These are phyloP conservation scores for Pachypanchax playfairii DNA, from an alignment of 2,113 vertebrate genomes.

Conservation along the genomic window DNA sequence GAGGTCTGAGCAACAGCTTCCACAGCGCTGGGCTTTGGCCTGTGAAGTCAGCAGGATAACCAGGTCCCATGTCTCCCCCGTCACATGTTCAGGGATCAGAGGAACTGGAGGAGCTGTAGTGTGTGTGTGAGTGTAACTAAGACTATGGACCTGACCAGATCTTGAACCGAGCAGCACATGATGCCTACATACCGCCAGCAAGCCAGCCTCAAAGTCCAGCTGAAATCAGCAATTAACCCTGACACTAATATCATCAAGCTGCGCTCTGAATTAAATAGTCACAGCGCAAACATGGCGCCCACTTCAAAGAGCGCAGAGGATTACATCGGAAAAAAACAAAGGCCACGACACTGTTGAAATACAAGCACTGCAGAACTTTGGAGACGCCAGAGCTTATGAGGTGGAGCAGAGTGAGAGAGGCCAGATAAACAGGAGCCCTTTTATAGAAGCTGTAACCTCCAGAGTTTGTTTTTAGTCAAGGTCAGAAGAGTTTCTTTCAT, in stretches of 20 bases:
- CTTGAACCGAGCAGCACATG: conserved; percentile 72
- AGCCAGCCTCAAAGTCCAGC: conserved; percentile 47
- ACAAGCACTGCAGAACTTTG: conserved; percentile 27
- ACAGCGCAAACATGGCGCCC: conserved; percentile 65
- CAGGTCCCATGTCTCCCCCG: conserved; percentile 65
- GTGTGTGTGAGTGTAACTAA: conserved; percentile 54
- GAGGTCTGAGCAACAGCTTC: conserved; percentile 59
- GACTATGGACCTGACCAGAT: conserved; percentile 67
- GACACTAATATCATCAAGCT: conserved; percentile 73
- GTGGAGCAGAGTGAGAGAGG: conserved; percentile 19
- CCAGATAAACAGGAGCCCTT: conserved; percentile 46
- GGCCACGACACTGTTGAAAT: conserved; percentile 62
- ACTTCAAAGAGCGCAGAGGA: conserved; percentile 60
- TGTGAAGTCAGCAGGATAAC: conserved; percentile 56
- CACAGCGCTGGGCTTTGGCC: conserved; percentile 23
- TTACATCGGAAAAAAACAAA: conserved; percentile 63
- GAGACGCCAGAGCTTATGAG: conserved; percentile 41
- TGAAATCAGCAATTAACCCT: conserved; percentile 67
- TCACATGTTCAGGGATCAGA: conserved; percentile 75
- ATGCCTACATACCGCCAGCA: conserved; percentile 57
- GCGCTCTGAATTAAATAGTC: conserved; percentile 54
- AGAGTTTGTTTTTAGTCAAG: conserved; percentile 1
- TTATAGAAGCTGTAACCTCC: conserved; percentile 37
- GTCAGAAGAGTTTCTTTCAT: neutral
- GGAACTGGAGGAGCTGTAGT: conserved; percentile 36